Evolutionary conservation across 2,888 invertebrate species (phyloP).

Genomic region (Steinernema hermaphroditum): DNA sequence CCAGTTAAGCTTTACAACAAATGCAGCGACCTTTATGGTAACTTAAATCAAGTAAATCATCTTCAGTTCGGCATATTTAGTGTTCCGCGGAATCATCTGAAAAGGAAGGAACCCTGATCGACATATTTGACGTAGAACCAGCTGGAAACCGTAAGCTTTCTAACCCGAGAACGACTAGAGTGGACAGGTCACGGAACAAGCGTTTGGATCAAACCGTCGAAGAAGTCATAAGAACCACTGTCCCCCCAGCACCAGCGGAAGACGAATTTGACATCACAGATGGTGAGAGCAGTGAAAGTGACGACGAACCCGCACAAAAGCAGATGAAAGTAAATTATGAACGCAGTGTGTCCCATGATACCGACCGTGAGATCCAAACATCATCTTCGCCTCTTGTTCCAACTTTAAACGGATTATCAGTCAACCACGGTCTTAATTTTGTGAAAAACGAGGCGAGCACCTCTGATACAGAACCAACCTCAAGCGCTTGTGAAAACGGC

Average conservation of each 20-base stretch:
- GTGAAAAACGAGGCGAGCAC: background rate
- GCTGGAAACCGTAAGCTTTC: background rate
- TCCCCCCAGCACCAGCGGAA: background rate
- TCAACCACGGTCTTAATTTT: background rate
- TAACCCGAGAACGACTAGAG: background rate
- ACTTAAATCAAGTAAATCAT: no score
- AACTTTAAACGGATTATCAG: no score
- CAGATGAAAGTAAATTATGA: no score
- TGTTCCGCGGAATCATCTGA: background rate
- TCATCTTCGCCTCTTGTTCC: no score
- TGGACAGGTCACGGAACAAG: background rate
- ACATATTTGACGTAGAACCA: background rate
- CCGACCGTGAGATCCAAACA: no score
- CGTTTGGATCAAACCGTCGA: slow-evolving; percentile 28
- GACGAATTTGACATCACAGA: slow-evolving; percentile 20
- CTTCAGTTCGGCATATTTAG: background rate
- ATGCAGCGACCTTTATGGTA: background rate
- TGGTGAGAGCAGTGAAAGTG: background rate
- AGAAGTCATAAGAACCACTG: slow-evolving; percentile 20
- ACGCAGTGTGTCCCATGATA: no score
- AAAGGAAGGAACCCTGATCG: background rate
- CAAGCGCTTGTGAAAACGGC: background rate
- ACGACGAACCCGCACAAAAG: background rate
- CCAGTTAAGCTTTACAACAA: slow-evolving; percentile 13
- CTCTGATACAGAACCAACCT: background rate